Evolutionary conservation across 2,113 vertebrate species (phyloP), one percentile per base, ranked within the genome.

Genomic region (Colinus virginianus): DNA sequence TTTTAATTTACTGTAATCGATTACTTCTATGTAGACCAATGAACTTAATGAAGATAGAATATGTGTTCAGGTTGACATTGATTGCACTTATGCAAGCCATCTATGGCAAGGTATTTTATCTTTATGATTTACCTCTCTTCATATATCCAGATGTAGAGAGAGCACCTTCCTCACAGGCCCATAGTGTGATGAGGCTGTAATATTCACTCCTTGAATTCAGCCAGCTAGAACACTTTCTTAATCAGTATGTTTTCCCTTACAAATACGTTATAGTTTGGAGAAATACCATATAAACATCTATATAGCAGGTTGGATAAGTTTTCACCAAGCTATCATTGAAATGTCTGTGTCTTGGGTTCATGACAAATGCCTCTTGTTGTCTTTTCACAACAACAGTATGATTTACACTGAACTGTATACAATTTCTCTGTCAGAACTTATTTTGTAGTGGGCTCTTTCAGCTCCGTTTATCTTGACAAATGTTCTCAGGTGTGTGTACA

Each of bases 1-100:
- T 94, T 94, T 80, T 90, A 87, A 90, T 94, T 83, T 94, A 66
- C 68, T 66, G 56, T 82, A 78, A 93, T 68, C 76, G 78, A 26
- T 89, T 75, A 76, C 92, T 87, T 87, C 74, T 18, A 36, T 16
- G 7, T 23, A 43, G 80, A 20, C 78, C 61, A 63, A 1, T 72
- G 46, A 43, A 42, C 43, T 56, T 84, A 91, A 84, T 84, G 78
- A 84, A 92, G 90, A 71, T 38, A 53, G 88, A 71, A 48, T 77
- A 81, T 20, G 82, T 84, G 87, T 88, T 86, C 68, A 46, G 32
- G 51, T 67, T 20, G 4, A 11, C 1, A 3, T 61, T 72, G 56
- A 45, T 78, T 74, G 36, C 1, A 4, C 59, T 91, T 81, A 45
- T 78, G 86, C 79, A 51, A 51, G 66, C 72, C 38, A 23, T 78